Conservation (phyloP, 2,113 vertebrate species). For the Hippocampus mohnikei region DNA sequence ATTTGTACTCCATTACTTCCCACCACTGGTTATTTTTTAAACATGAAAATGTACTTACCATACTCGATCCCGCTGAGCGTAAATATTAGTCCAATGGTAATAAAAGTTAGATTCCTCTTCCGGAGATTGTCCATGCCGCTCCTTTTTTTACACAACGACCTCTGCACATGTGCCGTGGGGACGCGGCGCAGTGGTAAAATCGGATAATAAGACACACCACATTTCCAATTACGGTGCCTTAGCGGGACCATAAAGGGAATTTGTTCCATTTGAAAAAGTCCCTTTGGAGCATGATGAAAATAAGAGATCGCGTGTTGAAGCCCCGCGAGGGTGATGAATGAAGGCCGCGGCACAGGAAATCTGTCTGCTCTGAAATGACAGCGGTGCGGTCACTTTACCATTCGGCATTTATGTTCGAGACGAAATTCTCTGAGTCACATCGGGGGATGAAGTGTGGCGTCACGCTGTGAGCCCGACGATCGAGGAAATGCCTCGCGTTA, state of each 20-base stretch:
- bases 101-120: conserved; percentile 72
- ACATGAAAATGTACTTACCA: conserved; percentile 62
- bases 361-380: neutral
- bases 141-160: conserved; percentile 22
- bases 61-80: conserved; percentile 80
- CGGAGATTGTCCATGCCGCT: conserved; percentile 65
- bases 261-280: conserved; percentile 12
- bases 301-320: neutral
- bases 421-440: conserved; percentile 33
- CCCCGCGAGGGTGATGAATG: neutral
- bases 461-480: conserved; percentile 21
- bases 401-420: conserved; percentile 33
- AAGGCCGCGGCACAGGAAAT: conserved; percentile 6
- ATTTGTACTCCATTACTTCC: conserved; percentile 7
- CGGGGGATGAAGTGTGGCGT: neutral
- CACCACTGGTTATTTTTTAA: neutral
- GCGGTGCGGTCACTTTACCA: conserved; percentile 5
- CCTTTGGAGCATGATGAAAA: conserved; percentile 16
- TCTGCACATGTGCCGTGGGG: conserved; percentile 21
- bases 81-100: conserved; percentile 77
- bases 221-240: conserved; percentile 57
- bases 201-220: conserved; percentile 52
- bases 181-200: conserved; percentile 27
- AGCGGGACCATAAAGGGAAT: conserved; percentile 35
- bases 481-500: conserved; percentile 51